phyloP scores from a whole-genome alignment of 2,113 vertebrate species.

The Elanoides forficatus region DNA sequence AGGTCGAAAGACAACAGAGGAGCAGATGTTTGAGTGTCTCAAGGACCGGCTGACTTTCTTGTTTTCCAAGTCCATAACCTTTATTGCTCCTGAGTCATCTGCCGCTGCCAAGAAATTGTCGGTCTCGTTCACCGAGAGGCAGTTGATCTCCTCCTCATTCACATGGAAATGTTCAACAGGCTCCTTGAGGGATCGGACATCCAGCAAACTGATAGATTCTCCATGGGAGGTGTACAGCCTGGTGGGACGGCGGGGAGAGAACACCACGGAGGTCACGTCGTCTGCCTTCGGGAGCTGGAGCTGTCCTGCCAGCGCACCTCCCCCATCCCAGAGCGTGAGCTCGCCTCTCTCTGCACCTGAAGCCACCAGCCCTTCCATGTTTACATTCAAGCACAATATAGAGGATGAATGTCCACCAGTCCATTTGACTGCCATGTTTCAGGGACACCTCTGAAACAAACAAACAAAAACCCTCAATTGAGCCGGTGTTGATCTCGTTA shows the following conservation, averaged over 20 bases:
- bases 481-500: not conserved
- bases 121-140: conserved; percentile 80
- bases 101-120: conserved; percentile 82
- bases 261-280: conserved; percentile 80
- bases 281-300: conserved; percentile 67
- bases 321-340: conserved; percentile 81
- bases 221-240: conserved; percentile 84
- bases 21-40: conserved; percentile 94
- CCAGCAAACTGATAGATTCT: conserved; percentile 80
- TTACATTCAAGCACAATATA: conserved; percentile 80
- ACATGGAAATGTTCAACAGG: conserved; percentile 70
- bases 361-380: conserved; percentile 77
- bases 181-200: conserved; percentile 79
- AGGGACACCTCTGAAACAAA: not conserved
- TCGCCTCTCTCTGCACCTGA: conserved; percentile 88
- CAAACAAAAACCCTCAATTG: not conserved
- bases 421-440: conserved; percentile 84
- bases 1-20: conserved; percentile 89
- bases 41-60: conserved; percentile 84
- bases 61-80: conserved; percentile 84
- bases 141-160: conserved; percentile 94
- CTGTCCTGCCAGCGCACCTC: conserved; percentile 65
- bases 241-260: conserved; percentile 70
- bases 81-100: conserved; percentile 88
- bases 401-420: conserved; percentile 77